phyloP scores from a whole-genome alignment of 1,140 invertebrate genomes.

The Cydia pomonella region DNA sequence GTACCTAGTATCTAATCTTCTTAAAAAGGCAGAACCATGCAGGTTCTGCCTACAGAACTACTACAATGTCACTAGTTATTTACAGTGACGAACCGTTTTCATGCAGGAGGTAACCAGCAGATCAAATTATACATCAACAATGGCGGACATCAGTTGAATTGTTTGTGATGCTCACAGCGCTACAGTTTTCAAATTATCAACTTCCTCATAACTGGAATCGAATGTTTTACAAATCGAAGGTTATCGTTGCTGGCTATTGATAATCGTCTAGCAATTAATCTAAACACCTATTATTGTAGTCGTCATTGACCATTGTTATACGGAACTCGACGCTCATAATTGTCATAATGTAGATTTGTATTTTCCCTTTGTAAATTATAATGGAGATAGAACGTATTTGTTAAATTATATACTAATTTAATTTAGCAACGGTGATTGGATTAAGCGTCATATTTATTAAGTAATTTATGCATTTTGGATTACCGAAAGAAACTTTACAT shows the following conservation, averaged over 20 bases:
- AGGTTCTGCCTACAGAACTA: too few relatives aligned
- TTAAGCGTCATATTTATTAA: too few relatives aligned
- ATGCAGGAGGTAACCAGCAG: neutral
- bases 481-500: too few relatives aligned
- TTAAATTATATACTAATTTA: too few relatives aligned
- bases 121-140: conserved; percentile 9
- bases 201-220: conserved; percentile 18
- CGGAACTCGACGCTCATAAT: neutral
- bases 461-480: too few relatives aligned
- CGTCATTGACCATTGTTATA: neutral
- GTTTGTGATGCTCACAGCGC: conserved; percentile 11
- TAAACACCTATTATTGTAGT: neutral
- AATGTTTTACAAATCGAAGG: conserved; percentile 9
- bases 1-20: too few relatives aligned
- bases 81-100: neutral
- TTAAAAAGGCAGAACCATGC: neutral
- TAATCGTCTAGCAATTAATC: neutral
- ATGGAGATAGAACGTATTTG: too few relatives aligned
- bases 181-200: conserved; percentile 25
- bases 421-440: too few relatives aligned
- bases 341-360: neutral
- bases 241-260: neutral
- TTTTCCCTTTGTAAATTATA: neutral
- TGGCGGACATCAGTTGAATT: neutral
- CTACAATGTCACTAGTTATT: neutral